These are phyloP conservation scores for Drosophila tristis DNA, from an alignment of 1,140 invertebrate species.

Conservation along the genomic window DNA sequence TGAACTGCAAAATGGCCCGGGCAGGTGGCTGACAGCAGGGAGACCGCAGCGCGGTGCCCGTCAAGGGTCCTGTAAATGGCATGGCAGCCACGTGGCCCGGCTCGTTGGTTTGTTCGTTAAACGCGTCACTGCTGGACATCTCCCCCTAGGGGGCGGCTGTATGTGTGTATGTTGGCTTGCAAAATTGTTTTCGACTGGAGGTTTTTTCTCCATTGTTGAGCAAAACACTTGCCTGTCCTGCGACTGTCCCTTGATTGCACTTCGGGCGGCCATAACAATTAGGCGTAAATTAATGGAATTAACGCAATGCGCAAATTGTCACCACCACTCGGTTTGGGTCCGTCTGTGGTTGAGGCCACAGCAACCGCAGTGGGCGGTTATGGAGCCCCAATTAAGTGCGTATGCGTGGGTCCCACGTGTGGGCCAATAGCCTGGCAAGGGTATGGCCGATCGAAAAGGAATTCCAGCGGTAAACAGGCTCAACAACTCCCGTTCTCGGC, in stretches of 20 bases:
- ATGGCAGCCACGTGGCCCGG: constrained; percentile 8
- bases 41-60: constrained; percentile 3
- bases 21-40: constrained; percentile 31
- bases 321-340: constrained; percentile 25
- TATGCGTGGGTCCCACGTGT: neutral
- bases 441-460: constrained; percentile 5
- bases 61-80: constrained; percentile 43
- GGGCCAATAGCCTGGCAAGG: constrained; percentile 16
- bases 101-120: constrained; percentile 41
- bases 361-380: constrained; percentile 2
- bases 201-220: constrained; percentile 7
- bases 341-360: constrained; percentile 3
- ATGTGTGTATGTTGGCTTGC: constrained; percentile 14
- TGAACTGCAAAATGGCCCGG: constrained; percentile 63
- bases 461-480: constrained; percentile 1
- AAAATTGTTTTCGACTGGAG: constrained; percentile 41
- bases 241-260: constrained; percentile 67
- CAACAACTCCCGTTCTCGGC: neutral
- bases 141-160: constrained; percentile 12
- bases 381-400: constrained; percentile 22
- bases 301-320: constrained; percentile 72
- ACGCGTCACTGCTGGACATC: constrained; percentile 38
- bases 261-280: constrained; percentile 77
- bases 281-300: constrained; percentile 77
- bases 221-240: constrained; percentile 41